Conservation (phyloP, 1,140 invertebrate species). For the Scylla paramamosain region DNA sequence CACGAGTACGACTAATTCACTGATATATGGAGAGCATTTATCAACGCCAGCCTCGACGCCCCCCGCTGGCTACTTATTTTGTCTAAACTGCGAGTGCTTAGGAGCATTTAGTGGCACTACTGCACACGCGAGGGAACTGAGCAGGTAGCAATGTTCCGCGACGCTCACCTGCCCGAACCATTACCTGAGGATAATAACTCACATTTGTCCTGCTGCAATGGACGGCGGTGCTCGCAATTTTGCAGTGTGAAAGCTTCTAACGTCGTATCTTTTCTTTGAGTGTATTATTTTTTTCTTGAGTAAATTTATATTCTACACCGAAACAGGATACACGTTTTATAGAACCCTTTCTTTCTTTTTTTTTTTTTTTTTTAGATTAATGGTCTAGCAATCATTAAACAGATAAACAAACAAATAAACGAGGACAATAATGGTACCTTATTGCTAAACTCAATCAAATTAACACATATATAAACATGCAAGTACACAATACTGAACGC, state of each 20-base stretch:
- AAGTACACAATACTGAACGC: too few species aligned
- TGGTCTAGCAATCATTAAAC: too few species aligned
- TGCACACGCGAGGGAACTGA: background rate
- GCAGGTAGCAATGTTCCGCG: background rate
- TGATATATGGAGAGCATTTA: background rate
- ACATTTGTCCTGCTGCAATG: background rate
- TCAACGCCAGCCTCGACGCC: background rate
- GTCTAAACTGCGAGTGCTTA: background rate
- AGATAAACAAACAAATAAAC: too few species aligned
- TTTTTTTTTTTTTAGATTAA: too few species aligned
- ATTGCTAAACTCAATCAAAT: too few species aligned
- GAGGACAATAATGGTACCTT: too few species aligned
- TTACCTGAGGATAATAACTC: background rate
- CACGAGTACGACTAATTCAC: background rate
- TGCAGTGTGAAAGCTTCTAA: background rate
- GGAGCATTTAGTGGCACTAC: background rate
- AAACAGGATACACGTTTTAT: too few species aligned
- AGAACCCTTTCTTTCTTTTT: too few species aligned
- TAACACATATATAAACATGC: too few species aligned
- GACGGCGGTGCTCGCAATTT: background rate
- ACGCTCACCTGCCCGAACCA: background rate
- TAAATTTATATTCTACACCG: too few species aligned
- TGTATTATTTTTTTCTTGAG: too few species aligned
- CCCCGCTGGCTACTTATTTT: constrained; percentile 11
- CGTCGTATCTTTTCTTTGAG: too few species aligned